Evolutionary conservation across 2,888 invertebrate species (phyloP).

Genomic region (Athalia cordata): DNA sequence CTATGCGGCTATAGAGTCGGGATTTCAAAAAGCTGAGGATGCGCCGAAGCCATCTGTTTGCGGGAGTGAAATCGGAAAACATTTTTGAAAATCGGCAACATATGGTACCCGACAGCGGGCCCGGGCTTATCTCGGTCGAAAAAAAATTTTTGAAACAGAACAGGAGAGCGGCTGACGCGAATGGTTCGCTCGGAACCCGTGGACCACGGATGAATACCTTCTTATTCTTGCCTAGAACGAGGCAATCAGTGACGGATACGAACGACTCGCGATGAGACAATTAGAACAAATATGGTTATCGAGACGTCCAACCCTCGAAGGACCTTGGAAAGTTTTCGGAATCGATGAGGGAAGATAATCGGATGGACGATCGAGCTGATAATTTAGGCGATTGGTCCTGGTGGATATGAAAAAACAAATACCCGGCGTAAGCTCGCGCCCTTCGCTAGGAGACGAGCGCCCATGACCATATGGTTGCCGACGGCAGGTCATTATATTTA

Average conservation of each 20-base stretch:
- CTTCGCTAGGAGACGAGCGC: slow-evolving; percentile 33
- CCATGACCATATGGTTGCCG: slow-evolving; percentile 71
- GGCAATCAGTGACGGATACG: neutral
- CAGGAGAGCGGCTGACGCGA: slow-evolving; percentile 42
- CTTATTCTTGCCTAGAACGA: slow-evolving; percentile 41
- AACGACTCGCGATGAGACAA: slow-evolving; percentile 8
- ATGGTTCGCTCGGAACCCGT: slow-evolving; percentile 42
- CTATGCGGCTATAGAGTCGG: slow-evolving; percentile 2
- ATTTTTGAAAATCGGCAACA: slow-evolving; percentile 60
- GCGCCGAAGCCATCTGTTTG: slow-evolving; percentile 64
- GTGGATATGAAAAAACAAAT: slow-evolving; percentile 1
- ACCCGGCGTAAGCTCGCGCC: neutral
- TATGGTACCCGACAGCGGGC: slow-evolving; percentile 64
- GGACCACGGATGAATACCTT: slow-evolving; percentile 46
- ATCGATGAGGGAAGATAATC: neutral
- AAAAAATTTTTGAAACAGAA: slow-evolving; percentile 45
- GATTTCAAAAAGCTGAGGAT: slow-evolving; percentile 47
- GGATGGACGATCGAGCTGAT: neutral
- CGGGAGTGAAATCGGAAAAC: slow-evolving; percentile 64
- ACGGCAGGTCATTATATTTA: slow-evolving; percentile 68
- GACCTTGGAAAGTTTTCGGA: neutral
- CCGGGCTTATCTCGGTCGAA: slow-evolving; percentile 43
- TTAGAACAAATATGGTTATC: neutral
- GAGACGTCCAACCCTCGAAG: neutral
- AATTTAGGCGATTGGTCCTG: neutral